Percentiles rank a stretch among this genome's conserved stretches.
Evolutionary conservation across 1,140 invertebrate genomes (phyloP).

Genomic region (Drosophila kanapiae): DNA sequence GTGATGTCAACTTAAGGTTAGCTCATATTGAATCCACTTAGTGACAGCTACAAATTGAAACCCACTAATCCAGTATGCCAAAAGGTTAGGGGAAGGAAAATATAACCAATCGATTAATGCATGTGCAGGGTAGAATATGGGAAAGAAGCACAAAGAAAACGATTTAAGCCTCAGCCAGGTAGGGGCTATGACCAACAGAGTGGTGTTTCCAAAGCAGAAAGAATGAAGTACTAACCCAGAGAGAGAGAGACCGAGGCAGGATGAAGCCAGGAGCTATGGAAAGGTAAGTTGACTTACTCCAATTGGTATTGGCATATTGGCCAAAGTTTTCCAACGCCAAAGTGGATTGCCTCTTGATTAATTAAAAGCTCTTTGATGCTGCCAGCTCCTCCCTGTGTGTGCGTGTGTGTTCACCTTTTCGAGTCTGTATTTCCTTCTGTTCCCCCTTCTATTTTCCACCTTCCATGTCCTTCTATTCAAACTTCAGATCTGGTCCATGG

Average conservation of each 20-base stretch:
- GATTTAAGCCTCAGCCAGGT: conserved; percentile 8
- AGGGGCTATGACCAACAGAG: not conserved
- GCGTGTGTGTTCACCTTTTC: conserved; percentile 16
- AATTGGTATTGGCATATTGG: conserved; percentile 72
- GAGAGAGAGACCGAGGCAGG: not conserved
- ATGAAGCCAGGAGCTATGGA: not conserved
- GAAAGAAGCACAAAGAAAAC: conserved; percentile 4
- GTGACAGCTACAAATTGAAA: conserved; percentile 25
- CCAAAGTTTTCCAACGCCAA: conserved; percentile 64
- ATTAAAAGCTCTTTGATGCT: conserved; percentile 68
- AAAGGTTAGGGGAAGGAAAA: not conserved
- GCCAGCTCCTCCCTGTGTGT: conserved; percentile 8
- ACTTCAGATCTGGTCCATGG: not conserved
- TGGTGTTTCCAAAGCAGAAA: not conserved
- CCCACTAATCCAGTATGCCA: conserved; percentile 5
- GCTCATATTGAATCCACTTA: not conserved
- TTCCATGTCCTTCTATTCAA: not conserved
- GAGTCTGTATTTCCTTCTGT: not conserved
- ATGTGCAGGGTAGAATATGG: conserved; percentile 10
- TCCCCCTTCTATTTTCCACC: not conserved
- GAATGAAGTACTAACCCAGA: not conserved
- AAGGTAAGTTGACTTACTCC: conserved; percentile 41
- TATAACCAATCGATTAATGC: conserved; percentile 39
- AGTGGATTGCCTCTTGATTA: conserved; percentile 77
- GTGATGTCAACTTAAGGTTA: not conserved